phyloP scores from a whole-genome alignment of 2,113 vertebrate genomes.

The Pluvialis apricaria region DNA sequence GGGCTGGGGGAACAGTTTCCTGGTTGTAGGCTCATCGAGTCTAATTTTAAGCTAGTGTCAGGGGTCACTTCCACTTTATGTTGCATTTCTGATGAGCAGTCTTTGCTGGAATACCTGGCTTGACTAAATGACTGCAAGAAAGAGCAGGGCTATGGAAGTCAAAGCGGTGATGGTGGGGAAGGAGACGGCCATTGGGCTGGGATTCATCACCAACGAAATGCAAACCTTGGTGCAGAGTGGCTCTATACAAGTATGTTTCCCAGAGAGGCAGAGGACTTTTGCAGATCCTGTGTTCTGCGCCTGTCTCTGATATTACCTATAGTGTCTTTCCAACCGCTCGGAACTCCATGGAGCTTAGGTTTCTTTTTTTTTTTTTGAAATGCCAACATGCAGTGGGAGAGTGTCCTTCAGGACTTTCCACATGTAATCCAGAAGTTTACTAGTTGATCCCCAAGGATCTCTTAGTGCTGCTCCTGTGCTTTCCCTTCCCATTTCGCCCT shows the following conservation, averaged over 20 bases:
- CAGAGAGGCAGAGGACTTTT: not conserved
- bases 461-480: not conserved
- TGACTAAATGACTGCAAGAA: not conserved
- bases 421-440: not conserved
- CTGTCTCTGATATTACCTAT: not conserved
- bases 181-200: not conserved
- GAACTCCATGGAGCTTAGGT: not conserved
- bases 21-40: conserved; percentile 11
- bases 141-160: not conserved
- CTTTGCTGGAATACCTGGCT: not conserved
- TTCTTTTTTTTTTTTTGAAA: not conserved
- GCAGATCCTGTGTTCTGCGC: not conserved
- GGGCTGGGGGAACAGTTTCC: conserved; percentile 12
- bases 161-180: accelerated
- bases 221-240: not conserved
- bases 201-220: not conserved
- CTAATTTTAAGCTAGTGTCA: conserved; percentile 48
- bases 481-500: not conserved
- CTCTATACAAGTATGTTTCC: not conserved
- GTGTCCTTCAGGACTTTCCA: not conserved
- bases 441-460: not conserved
- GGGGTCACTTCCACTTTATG: conserved; percentile 52
- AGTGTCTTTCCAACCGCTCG: not conserved
- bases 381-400: not conserved
- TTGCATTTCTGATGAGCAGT: conserved; percentile 22